phyloP scores from a whole-genome alignment of 2,888 invertebrate species.

The Gisinianus flammeolus region DNA sequence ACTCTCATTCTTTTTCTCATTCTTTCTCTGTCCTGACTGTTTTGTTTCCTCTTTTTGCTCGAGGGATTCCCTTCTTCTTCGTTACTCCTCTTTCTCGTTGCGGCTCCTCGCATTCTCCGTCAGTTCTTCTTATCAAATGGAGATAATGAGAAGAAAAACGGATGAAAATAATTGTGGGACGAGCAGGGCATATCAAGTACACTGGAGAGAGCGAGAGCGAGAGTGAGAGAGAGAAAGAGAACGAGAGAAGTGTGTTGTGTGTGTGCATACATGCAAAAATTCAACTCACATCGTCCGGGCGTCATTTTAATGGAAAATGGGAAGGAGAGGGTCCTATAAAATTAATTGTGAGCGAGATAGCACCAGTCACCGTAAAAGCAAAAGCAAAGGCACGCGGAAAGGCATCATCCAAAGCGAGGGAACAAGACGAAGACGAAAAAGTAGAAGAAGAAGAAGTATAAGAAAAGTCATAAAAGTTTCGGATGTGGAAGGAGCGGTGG shows the following conservation, averaged over 20 bases:
- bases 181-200: conserved; percentile 53
- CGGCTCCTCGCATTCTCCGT: conserved; percentile 29
- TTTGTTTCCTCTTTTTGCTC: conserved; percentile 27
- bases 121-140: conserved; percentile 55
- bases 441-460: not conserved
- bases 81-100: conserved; percentile 7
- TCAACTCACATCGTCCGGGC: conserved; percentile 53
- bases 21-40: not conserved
- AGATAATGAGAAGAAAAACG: conserved; percentile 55
- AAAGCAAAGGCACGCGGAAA: no score
- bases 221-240: conserved; percentile 8
- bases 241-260: not conserved
- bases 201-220: conserved; percentile 22
- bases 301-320: conserved; percentile 59
- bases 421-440: not conserved
- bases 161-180: conserved; percentile 59
- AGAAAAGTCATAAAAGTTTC: conserved; percentile 21
- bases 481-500: not conserved
- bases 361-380: conserved; percentile 15
- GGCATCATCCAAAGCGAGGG: not conserved
- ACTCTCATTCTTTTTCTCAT: not conserved
- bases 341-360: conserved; percentile 59
- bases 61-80: conserved; percentile 21
- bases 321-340: conserved; percentile 59
- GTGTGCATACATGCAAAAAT: conserved; percentile 53